Conservation (phyloP, 1,140 invertebrate genomes). For the Trinorchestia longiramus region DNA sequence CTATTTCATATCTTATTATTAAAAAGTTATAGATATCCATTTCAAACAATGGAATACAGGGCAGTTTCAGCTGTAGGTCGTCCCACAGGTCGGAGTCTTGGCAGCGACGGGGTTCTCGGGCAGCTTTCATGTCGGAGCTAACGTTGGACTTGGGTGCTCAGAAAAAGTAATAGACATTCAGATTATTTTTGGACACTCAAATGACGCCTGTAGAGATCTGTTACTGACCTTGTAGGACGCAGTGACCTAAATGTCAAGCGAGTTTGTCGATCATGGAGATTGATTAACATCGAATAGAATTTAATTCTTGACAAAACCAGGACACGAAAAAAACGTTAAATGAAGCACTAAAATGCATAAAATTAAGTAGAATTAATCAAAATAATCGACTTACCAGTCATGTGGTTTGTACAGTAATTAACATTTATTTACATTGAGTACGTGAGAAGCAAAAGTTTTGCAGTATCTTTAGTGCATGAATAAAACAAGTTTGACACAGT, state of each 20-base stretch:
- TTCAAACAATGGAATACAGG: neutral
- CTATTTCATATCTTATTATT: neutral
- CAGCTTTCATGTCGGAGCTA: neutral
- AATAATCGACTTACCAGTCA: too few species aligned
- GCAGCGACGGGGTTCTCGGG: neutral
- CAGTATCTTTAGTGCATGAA: too few species aligned
- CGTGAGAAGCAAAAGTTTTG: too few species aligned
- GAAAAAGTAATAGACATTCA: neutral
- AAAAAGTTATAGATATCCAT: neutral
- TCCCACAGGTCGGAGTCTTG: neutral
- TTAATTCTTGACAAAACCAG: too few species aligned
- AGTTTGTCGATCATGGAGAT: neutral
- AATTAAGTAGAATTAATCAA: too few species aligned
- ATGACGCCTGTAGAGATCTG: neutral
- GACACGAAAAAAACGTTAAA: too few species aligned
- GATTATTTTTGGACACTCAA: neutral
- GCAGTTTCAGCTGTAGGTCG: neutral
- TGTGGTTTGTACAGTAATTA: too few species aligned
- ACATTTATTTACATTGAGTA: too few species aligned
- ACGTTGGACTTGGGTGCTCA: neutral
- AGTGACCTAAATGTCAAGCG: neutral
- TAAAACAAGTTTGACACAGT: too few species aligned
- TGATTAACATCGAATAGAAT: too few species aligned
- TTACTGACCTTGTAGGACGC: neutral
- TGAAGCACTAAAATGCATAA: too few species aligned